Evolutionary conservation across 2,888 invertebrate genomes (phyloP).

Genomic region (Pegoplata infirma): DNA sequence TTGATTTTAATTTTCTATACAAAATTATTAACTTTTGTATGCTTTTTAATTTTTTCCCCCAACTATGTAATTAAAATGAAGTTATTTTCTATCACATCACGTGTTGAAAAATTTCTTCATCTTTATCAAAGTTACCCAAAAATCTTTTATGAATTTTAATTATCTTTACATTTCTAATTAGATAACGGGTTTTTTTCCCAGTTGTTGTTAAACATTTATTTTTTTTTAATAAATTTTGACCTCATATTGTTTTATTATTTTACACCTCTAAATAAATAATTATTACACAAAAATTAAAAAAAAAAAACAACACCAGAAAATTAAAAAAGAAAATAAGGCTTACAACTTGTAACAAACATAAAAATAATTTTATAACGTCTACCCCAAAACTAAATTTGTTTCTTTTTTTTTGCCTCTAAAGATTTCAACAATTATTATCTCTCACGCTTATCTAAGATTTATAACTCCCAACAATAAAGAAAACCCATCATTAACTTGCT

Average conservation of each 20-base stretch:
- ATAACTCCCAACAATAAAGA: constrained; percentile 7
- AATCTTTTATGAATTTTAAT: constrained; percentile 25
- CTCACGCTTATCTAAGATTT: constrained; percentile 56
- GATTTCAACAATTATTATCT: constrained; percentile 51
- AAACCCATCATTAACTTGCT: constrained; percentile 32
- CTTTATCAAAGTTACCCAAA: not conserved
- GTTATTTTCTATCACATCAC: not conserved
- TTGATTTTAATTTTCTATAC: too few species aligned
- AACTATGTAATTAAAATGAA: not conserved
- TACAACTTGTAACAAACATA: constrained; percentile 19
- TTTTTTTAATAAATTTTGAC: not conserved
- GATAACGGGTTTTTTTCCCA: constrained; percentile 23
- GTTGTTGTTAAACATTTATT: too few species aligned
- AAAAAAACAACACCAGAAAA: not conserved
- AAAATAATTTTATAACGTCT: constrained; percentile 16
- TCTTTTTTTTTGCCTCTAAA: too few species aligned
- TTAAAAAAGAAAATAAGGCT: not conserved
- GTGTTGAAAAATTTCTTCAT: too few species aligned
- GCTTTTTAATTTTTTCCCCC: not conserved
- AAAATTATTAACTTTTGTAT: too few species aligned
- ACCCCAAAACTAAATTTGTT: constrained; percentile 4
- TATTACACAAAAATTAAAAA: not conserved
- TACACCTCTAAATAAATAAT: constrained; percentile 46
- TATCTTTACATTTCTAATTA: constrained; percentile 21
- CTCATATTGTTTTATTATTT: constrained; percentile 31